A percentile compares a stretch with the other conserved stretches of the same genome.
phyloP scores from a whole-genome alignment of 2,888 invertebrate species.

The Allolobophora icterica region DNA sequence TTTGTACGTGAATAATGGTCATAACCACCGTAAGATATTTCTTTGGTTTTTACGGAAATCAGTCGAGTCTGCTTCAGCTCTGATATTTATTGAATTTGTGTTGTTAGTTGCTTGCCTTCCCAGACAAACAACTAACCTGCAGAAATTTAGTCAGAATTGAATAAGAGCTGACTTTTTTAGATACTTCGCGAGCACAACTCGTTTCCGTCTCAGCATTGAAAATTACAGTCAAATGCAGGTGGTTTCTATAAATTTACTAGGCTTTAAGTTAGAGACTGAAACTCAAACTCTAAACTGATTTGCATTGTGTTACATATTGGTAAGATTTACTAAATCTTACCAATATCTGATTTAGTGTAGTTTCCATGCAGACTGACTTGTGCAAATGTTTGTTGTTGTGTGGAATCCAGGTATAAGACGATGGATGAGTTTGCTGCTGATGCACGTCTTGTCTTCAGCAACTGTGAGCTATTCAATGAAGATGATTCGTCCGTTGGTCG shows the following conservation, averaged over 20 bases:
- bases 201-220: not conserved
- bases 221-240: not conserved
- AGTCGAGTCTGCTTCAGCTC: not conserved
- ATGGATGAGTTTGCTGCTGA: slow-evolving; percentile 91
- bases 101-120: not conserved
- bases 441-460: slow-evolving; percentile 91
- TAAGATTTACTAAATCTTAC: too few relatives aligned
- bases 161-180: not conserved
- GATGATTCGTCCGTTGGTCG: slow-evolving; percentile 97
- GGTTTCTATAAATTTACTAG: not conserved
- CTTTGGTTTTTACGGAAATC: not conserved
- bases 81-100: not conserved
- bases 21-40: not conserved
- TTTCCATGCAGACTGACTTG: not conserved
- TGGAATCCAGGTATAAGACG: slow-evolving; percentile 80
- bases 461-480: slow-evolving; percentile 97
- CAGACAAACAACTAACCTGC: too few relatives aligned
- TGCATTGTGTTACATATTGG: not conserved
- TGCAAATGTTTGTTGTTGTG: not conserved
- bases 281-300: not conserved
- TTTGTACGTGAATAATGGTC: not conserved
- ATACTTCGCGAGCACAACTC: not conserved
- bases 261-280: not conserved
- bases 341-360: not conserved
- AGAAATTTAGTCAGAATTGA: too few relatives aligned